Conservation (phyloP, 2,113 vertebrate species). For the Oxygymnocypris stewartii region DNA sequence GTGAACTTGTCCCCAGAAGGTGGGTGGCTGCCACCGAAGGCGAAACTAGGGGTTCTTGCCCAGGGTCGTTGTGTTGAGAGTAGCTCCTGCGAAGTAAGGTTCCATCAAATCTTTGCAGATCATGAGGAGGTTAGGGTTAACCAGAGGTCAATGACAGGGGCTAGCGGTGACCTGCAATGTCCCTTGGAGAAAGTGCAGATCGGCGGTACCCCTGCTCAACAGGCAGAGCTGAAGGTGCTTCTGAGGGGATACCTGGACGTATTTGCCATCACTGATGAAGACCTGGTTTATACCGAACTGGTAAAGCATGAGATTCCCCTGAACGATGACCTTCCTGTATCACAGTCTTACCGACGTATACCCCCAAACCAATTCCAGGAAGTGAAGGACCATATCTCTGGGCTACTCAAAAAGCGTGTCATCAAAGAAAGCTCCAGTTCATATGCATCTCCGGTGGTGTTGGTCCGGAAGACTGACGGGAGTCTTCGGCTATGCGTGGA, state of each 20-base stretch:
- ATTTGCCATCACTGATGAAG: neutral
- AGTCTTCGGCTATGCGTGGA: too few species aligned
- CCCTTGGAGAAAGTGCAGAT: too few species aligned
- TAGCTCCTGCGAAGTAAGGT: neutral
- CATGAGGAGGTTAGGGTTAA: neutral
- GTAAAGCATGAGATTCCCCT: too few species aligned
- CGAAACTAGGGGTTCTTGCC: conserved; percentile 11
- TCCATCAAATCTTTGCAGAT: neutral
- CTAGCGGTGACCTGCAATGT: too few species aligned
- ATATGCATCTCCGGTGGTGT: neutral
- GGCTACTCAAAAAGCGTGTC: neutral
- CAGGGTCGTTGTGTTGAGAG: neutral
- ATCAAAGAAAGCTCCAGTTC: neutral
- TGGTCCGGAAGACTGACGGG: too few species aligned
- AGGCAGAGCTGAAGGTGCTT: too few species aligned
- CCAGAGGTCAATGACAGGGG: neutral
- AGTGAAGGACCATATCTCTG: neutral
- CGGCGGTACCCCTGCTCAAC: too few species aligned
- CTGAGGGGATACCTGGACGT: too few species aligned
- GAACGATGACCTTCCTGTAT: too few species aligned
- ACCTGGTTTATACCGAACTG: too few species aligned
- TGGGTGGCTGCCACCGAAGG: conserved; percentile 12
- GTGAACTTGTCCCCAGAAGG: conserved; percentile 33
- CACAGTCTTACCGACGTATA: too few species aligned
- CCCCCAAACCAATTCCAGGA: neutral